Percentiles rank a stretch among this genome's conserved stretches.
Evolutionary conservation across 2,888 invertebrate genomes (phyloP).

Genomic region (Pollenia griseotomentosa): DNA sequence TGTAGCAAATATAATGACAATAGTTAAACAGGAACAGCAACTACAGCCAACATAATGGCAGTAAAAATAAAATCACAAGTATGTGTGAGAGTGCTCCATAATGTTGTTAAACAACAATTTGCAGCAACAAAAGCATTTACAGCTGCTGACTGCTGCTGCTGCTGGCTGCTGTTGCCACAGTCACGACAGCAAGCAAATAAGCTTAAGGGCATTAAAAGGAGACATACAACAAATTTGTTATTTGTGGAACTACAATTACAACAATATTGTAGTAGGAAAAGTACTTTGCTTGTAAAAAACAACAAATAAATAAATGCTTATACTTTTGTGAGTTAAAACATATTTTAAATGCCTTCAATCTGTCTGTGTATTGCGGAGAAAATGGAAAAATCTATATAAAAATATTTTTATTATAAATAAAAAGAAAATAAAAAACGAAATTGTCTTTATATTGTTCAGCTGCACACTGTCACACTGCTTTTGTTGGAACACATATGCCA

Average conservation of each 20-base stretch:
- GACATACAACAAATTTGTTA: conserved; percentile 70
- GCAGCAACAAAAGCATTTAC: conserved; percentile 55
- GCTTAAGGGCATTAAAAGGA: conserved; percentile 72
- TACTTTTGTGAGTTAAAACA: conserved; percentile 46
- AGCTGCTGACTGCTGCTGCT: conserved; percentile 5
- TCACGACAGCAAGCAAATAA: conserved; percentile 63
- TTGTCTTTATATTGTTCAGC: conserved; percentile 45
- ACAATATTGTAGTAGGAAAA: conserved; percentile 1
- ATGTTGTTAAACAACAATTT: conserved; percentile 63
- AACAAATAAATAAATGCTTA: conserved; percentile 36
- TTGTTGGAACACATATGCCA: neutral
- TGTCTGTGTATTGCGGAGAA: conserved; percentile 37
- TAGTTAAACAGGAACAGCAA: conserved; percentile 68
- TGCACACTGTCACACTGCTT: conserved; percentile 35
- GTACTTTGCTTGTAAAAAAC: conserved; percentile 8
- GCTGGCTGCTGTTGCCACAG: conserved; percentile 56
- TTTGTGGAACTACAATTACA: conserved; percentile 63
- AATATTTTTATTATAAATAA: conserved; percentile 8
- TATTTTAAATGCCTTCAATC: conserved; percentile 64
- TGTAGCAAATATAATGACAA: conserved; percentile 46
- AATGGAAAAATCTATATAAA: conserved; percentile 5
- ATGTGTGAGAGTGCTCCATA: conserved; percentile 25
- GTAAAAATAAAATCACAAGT: conserved; percentile 5
- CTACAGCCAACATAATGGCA: conserved; percentile 37
- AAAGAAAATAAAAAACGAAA: conserved; percentile 16